Conservation (phyloP, 1,140 invertebrate genomes). For the Ips typographus region DNA sequence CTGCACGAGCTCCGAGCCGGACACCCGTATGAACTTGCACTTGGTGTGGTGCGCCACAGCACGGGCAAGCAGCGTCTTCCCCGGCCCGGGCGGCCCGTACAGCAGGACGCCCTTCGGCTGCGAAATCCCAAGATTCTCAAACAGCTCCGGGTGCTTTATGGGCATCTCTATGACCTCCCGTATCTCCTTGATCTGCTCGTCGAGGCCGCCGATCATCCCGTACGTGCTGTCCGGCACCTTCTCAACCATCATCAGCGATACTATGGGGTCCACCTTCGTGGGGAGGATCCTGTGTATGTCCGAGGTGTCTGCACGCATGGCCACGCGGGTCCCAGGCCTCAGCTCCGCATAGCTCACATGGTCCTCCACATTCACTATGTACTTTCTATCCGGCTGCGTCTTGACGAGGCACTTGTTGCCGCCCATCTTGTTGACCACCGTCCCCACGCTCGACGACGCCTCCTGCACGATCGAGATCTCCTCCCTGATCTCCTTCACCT, state of each 20-base stretch:
- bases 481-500: constrained; percentile 97
- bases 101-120: constrained; percentile 98
- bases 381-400: constrained; percentile 99
- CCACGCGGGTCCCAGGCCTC: constrained; percentile 96
- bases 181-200: constrained; percentile 99
- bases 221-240: constrained; percentile 99
- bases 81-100: constrained; percentile 97
- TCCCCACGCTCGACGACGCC: constrained; percentile 98
- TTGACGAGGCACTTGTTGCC: constrained; percentile 99
- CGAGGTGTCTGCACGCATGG: constrained; percentile 97
- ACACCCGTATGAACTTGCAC: constrained; percentile 98
- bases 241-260: constrained; percentile 99
- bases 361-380: constrained; percentile 99
- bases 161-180: constrained; percentile 99
- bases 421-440: constrained; percentile 99
- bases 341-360: constrained; percentile 99
- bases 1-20: constrained; percentile 98
- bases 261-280: constrained; percentile 99
- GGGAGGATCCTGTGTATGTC: constrained; percentile 99
- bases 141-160: constrained; percentile 99
- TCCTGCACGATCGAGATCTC: constrained; percentile 97
- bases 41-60: constrained; percentile 99
- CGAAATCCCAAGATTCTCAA: constrained; percentile 98
- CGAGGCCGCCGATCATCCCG: constrained; percentile 99
- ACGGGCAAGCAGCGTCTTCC: constrained; percentile 93